A percentile compares a stretch with the other conserved stretches of the same genome.
phyloP scores from a whole-genome alignment of 2,113 vertebrate genomes.

The Anas platyrhynchos region DNA sequence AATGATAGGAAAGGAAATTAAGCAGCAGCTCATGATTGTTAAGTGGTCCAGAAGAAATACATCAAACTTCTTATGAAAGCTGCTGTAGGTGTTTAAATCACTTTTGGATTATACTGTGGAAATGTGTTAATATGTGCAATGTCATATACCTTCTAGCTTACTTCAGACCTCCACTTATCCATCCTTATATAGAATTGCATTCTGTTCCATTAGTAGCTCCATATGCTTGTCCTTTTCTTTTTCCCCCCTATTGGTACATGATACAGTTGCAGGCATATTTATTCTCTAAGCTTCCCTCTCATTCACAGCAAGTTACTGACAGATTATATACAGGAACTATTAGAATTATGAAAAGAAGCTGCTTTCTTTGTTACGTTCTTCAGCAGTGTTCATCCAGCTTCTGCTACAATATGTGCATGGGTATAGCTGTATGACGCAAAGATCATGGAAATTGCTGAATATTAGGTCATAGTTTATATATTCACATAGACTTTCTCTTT shows the following conservation, averaged over 20 bases:
- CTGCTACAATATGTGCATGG: not conserved
- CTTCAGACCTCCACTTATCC: not conserved
- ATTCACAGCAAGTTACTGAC: not conserved
- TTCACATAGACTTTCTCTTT: not conserved
- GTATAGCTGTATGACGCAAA: not conserved
- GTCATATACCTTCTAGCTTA: not conserved
- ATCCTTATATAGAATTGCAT: not conserved
- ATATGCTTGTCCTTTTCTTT: not conserved
- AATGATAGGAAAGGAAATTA: not conserved
- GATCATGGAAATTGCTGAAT: not conserved
- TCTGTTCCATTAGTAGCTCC: not conserved
- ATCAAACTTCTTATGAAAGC: conserved; percentile 11
- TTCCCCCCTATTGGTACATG: accelerated
- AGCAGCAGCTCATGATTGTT: not conserved
- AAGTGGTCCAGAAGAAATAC: conserved; percentile 24
- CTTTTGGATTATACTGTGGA: not conserved
- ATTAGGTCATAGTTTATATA: not conserved
- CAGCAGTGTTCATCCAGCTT: not conserved
- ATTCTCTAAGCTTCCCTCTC: not conserved
- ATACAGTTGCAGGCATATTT: not conserved
- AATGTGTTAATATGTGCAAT: not conserved
- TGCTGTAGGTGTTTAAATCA: conserved; percentile 4
- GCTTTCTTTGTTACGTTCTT: not conserved
- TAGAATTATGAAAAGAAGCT: not conserved
- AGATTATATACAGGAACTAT: not conserved